Percentiles rank a stretch among this genome's conserved stretches.
Conservation (phyloP, 2,797 vertebrate species). For the Rhincodon typus region DNA sequence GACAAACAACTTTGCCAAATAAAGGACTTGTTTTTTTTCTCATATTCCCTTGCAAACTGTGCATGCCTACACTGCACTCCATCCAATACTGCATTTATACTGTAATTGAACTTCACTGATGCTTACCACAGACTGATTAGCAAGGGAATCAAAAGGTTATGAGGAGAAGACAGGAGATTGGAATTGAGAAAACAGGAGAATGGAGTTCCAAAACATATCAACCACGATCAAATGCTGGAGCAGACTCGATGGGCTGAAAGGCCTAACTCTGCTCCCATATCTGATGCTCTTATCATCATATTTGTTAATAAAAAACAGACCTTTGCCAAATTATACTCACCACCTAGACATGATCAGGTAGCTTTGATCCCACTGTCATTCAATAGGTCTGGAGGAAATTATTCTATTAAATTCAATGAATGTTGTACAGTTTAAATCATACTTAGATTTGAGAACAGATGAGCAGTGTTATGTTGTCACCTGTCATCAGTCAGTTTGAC, state of each 20-base stretch:
- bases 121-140: background rate
- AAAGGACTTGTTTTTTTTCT: background rate
- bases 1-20: background rate
- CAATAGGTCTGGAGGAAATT: background rate
- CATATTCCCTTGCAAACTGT: background rate
- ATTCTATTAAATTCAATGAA: background rate
- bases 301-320: background rate
- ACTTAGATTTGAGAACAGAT: background rate
- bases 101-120: background rate
- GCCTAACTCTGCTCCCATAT: no score
- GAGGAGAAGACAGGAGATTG: no score
- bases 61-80: background rate
- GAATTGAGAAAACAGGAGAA: no score
- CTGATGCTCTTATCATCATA: background rate
- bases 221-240: no score
- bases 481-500: background rate
- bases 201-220: no score
- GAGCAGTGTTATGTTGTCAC: background rate
- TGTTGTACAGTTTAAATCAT: background rate
- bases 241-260: no score
- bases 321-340: background rate
- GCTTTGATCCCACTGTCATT: background rate
- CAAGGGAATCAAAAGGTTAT: no score
- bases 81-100: background rate
- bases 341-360: background rate